A percentile compares a stretch with the other conserved stretches of the same genome.
Evolutionary conservation across 2,888 invertebrate genomes (phyloP).

Genomic region (Yponomeuta malinellus): DNA sequence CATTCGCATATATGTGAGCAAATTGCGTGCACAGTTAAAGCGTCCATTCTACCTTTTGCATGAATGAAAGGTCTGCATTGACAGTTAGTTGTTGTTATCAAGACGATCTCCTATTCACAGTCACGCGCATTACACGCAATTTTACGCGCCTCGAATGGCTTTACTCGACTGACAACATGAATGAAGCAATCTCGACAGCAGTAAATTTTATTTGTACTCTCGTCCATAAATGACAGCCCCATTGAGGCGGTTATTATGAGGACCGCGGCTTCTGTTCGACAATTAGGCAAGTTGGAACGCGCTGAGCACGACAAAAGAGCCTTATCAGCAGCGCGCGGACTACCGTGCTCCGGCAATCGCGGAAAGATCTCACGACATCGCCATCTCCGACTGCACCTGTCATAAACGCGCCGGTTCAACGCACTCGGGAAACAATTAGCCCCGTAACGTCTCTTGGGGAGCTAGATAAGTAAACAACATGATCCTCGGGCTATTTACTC

Average conservation of each 20-base stretch:
- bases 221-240: slow-evolving; percentile 57
- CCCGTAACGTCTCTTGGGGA: slow-evolving; percentile 53
- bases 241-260: slow-evolving; percentile 42
- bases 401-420: slow-evolving; percentile 54
- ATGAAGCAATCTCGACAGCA: slow-evolving; percentile 63
- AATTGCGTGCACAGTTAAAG: background rate
- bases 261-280: slow-evolving; percentile 64
- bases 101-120: slow-evolving; percentile 31
- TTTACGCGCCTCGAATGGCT: slow-evolving; percentile 51
- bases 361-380: slow-evolving; percentile 69
- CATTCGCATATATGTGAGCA: no score
- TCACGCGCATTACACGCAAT: slow-evolving; percentile 52
- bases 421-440: slow-evolving; percentile 55
- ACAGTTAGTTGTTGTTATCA: slow-evolving; percentile 10
- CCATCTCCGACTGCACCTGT: slow-evolving; percentile 69
- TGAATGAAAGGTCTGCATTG: slow-evolving; percentile 7
- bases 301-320: slow-evolving; percentile 38
- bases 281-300: slow-evolving; percentile 50
- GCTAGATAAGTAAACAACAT: slow-evolving; percentile 66
- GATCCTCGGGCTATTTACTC: slow-evolving; percentile 71
- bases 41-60: background rate
- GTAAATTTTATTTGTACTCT: slow-evolving; percentile 62
- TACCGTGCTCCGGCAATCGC: slow-evolving; percentile 36
- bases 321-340: slow-evolving; percentile 55
- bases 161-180: slow-evolving; percentile 48